Percentiles rank a stretch among this genome's conserved stretches.
Evolutionary conservation across 92 coral and sea anemone genomes (phyloP).

Genomic region (Phymanthus crucifer): DNA sequence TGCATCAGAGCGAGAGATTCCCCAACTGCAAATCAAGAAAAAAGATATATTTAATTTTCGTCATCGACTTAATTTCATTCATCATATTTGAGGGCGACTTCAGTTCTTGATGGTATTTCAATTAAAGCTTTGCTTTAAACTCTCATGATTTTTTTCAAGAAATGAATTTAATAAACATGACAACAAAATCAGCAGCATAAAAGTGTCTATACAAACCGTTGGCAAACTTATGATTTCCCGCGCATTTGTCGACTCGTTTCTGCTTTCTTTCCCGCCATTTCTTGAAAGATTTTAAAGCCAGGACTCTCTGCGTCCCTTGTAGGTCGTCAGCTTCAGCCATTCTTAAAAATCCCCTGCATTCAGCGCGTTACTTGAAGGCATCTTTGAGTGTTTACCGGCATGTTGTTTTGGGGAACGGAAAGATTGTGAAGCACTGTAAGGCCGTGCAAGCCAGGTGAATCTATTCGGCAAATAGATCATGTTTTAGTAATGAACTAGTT

Average conservation of each 20-base stretch:
- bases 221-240: slow-evolving; percentile 84
- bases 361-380: neutral
- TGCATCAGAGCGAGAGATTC: slow-evolving; percentile 74
- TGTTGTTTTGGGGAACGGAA: neutral
- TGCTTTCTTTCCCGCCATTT: slow-evolving; percentile 60
- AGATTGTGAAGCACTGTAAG: neutral
- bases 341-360: neutral
- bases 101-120: neutral
- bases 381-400: neutral
- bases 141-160: neutral
- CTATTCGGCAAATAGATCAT: neutral
- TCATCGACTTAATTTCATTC: neutral
- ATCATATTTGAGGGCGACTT: neutral
- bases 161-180: too few species aligned
- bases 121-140: neutral
- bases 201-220: slow-evolving; percentile 47
- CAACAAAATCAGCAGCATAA: neutral
- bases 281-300: slow-evolving; percentile 49
- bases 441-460: neutral
- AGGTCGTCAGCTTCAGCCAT: slow-evolving; percentile 37
- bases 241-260: slow-evolving; percentile 71
- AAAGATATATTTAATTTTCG: neutral
- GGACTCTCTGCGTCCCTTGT: neutral
- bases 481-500: slow-evolving; percentile 6
- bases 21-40: slow-evolving; percentile 44